Conservation (phyloP, 1,140 invertebrate species). For the Pseudoatta argentina region DNA sequence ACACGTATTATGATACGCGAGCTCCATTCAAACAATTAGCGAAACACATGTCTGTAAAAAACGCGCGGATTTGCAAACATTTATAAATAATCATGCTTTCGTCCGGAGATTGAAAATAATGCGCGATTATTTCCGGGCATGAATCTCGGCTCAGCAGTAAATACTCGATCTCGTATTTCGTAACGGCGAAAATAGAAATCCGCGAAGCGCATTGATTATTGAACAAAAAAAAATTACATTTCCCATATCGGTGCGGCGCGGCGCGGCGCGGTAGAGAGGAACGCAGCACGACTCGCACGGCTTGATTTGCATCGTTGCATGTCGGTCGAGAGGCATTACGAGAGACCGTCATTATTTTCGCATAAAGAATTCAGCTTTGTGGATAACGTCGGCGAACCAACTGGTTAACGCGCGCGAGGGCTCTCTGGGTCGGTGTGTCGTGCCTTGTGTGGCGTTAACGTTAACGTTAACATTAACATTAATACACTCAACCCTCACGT, state of each 20-base stretch:
- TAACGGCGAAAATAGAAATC: slow-evolving; percentile 26
- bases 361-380: slow-evolving; percentile 65
- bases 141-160: slow-evolving; percentile 1
- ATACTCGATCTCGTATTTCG: slow-evolving; percentile 7
- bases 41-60: background rate
- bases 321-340: slow-evolving; percentile 39
- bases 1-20: background rate
- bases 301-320: slow-evolving; percentile 59
- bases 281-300: background rate
- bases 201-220: slow-evolving; percentile 14
- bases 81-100: slow-evolving; percentile 30
- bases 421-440: slow-evolving; percentile 2
- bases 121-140: slow-evolving; percentile 32
- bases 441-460: slow-evolving; percentile 17
- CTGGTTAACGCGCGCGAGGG: slow-evolving; percentile 22
- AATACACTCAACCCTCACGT: slow-evolving; percentile 50
- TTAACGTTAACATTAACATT: slow-evolving; percentile 62
- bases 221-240: slow-evolving; percentile 55
- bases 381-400: slow-evolving; percentile 34
- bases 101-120: slow-evolving; percentile 37
- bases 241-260: background rate
- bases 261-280: background rate
- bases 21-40: background rate
- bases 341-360: slow-evolving; percentile 54
- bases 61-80: background rate